phyloP scores from a whole-genome alignment of 1,140 invertebrate species.

The Globodera rostochiensis region DNA sequence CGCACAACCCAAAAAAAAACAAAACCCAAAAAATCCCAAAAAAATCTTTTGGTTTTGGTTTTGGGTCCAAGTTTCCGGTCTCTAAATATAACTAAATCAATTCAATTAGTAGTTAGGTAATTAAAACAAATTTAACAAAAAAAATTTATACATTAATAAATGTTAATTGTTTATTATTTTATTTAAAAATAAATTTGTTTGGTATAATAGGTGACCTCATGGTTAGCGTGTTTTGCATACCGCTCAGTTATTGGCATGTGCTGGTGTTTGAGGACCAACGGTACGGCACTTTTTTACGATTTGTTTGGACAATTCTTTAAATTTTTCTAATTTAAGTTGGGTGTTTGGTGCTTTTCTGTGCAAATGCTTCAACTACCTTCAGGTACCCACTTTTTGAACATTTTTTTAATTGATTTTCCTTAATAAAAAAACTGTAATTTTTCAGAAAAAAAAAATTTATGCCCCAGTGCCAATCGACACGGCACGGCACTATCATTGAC shows the following conservation, averaged over 20 bases:
- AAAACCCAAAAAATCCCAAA: too few relatives aligned
- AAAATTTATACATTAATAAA: too few relatives aligned
- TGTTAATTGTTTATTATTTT: conserved; percentile 20
- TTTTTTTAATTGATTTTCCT: too few relatives aligned
- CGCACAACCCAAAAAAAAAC: too few relatives aligned
- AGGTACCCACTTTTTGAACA: not conserved
- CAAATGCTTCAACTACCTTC: conserved; percentile 61
- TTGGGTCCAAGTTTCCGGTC: too few relatives aligned
- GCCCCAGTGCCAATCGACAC: too few relatives aligned
- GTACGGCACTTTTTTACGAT: not conserved
- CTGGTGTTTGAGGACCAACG: conserved; percentile 65
- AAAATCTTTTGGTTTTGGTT: too few relatives aligned
- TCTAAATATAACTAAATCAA: too few relatives aligned
- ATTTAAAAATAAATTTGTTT: conserved; percentile 46
- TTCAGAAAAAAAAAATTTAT: too few relatives aligned
- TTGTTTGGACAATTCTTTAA: not conserved
- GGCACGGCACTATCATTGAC: too few relatives aligned
- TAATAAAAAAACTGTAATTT: too few relatives aligned
- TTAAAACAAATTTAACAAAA: too few relatives aligned
- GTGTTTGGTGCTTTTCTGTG: conserved; percentile 62
- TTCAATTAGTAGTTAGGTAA: conserved; percentile 1
- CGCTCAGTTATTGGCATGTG: conserved; percentile 64
- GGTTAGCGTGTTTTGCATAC: conserved; percentile 62
- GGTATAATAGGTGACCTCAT: conserved; percentile 43
- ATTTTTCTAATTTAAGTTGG: conserved; percentile 35